Evolutionary conservation across 2,888 invertebrate genomes (phyloP).

Genomic region (Crossocerus cetratus): DNA sequence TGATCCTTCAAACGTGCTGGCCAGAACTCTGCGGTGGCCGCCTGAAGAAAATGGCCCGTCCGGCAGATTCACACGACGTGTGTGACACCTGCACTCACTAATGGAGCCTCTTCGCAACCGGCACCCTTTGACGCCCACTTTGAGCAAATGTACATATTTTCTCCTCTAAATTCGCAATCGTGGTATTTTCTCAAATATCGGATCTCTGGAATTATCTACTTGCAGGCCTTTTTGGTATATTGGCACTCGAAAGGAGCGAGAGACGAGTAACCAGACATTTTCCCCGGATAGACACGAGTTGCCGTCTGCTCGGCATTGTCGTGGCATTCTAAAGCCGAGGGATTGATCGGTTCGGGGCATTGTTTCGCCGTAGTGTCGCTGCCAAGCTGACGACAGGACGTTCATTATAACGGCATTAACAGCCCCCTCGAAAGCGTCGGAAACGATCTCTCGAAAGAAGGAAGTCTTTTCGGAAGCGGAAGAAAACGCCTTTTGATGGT

Average conservation of each 20-base stretch:
- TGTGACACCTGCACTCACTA: no score
- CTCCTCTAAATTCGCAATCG: no score
- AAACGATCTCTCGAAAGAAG: conserved; percentile 20
- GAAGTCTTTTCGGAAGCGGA: conserved; percentile 20
- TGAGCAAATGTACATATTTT: no score
- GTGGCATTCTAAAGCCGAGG: conserved; percentile 5
- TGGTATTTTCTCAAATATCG: no score
- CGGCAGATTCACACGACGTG: no score
- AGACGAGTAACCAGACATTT: conserved; percentile 8
- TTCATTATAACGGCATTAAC: conserved; percentile 47
- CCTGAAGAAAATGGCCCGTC: no score
- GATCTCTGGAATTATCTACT: no score
- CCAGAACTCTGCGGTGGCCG: background rate
- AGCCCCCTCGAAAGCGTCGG: conserved; percentile 20
- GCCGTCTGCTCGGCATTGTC: conserved; percentile 38
- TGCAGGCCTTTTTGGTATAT: no score
- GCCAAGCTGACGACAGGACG: conserved; percentile 30
- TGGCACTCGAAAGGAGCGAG: no score
- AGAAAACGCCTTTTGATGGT: background rate
- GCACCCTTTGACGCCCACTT: no score
- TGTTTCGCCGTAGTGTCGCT: conserved; percentile 35
- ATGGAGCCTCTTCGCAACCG: no score
- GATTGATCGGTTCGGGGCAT: conserved; percentile 42
- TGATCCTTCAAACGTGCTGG: background rate
- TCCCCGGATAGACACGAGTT: conserved; percentile 27